These are phyloP conservation scores for Pimpla rufipes DNA, from an alignment of 2,888 invertebrate genomes.

Conservation along the genomic window DNA sequence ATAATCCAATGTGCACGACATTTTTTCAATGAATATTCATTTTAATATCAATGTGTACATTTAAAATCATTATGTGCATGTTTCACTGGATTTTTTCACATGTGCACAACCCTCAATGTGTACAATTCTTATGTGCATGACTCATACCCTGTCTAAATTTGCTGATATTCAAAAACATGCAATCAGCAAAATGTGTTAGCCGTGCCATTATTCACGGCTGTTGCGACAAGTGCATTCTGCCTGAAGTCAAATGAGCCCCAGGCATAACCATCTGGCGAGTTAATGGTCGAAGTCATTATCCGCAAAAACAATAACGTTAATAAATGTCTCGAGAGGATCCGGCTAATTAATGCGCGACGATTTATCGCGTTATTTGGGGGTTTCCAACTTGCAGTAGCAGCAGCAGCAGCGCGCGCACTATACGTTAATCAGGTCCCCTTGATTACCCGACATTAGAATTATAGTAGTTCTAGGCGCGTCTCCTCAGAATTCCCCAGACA, in stretches of 20 bases:
- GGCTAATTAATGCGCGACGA: background rate
- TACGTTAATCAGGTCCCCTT: slow-evolving; percentile 43
- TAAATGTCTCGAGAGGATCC: background rate
- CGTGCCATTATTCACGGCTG: background rate
- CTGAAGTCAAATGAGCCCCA: background rate
- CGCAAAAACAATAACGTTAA: background rate
- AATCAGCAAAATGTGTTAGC: too few species aligned
- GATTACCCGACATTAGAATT: slow-evolving; percentile 65
- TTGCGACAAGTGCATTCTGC: background rate
- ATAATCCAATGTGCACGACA: too few species aligned
- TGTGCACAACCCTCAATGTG: too few species aligned
- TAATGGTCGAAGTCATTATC: background rate
- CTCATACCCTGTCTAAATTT: too few species aligned
- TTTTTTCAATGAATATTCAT: too few species aligned
- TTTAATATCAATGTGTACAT: too few species aligned
- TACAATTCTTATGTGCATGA: too few species aligned
- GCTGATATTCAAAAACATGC: too few species aligned
- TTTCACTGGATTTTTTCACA: too few species aligned
- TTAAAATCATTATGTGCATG: too few species aligned
- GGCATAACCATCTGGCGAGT: background rate
- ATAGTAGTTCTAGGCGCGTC: slow-evolving; percentile 38
- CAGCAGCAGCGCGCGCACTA: too few species aligned
- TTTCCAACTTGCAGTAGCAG: background rate
- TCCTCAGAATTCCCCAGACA: slow-evolving; percentile 55
- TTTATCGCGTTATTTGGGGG: background rate